phyloP scores from a whole-genome alignment of 2,113 vertebrate species.

The Beaufortia kweichowensis region DNA sequence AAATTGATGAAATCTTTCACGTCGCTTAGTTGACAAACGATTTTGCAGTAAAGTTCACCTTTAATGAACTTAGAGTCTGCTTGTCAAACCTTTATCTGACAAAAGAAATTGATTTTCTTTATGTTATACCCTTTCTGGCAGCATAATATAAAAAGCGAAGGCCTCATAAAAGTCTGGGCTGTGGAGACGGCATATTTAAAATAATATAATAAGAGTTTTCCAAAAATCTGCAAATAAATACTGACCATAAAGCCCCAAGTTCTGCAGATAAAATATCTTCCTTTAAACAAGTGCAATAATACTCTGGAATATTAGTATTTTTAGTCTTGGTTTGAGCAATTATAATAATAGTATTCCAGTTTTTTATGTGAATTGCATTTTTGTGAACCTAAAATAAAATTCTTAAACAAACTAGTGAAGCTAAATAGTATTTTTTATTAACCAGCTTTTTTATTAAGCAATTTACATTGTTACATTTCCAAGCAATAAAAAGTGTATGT shows the following conservation, averaged over 20 bases:
- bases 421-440: not conserved
- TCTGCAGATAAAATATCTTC: not conserved
- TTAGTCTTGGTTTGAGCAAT: not conserved
- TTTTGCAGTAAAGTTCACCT: conserved; percentile 6
- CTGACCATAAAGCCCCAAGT: not conserved
- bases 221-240: not conserved
- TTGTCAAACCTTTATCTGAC: not conserved
- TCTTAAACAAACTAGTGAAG: not conserved
- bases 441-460: conserved; percentile 1
- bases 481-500: not conserved
- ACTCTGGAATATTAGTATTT: not conserved
- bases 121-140: not conserved
- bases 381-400: not conserved
- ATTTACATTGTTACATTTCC: not conserved
- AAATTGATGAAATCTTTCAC: conserved; percentile 1
- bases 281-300: not conserved
- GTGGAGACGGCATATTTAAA: not conserved
- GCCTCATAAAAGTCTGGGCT: not conserved
- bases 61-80: not conserved
- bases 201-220: not conserved
- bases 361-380: too few relatives aligned
- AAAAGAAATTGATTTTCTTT: not conserved
- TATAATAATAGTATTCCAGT: too few relatives aligned
- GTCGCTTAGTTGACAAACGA: not conserved
- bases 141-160: not conserved